Evolutionary conservation across 2,113 vertebrate genomes (phyloP), one percentile per base, ranked within the genome.

Genomic region (Tragelaphus imberbis): DNA sequence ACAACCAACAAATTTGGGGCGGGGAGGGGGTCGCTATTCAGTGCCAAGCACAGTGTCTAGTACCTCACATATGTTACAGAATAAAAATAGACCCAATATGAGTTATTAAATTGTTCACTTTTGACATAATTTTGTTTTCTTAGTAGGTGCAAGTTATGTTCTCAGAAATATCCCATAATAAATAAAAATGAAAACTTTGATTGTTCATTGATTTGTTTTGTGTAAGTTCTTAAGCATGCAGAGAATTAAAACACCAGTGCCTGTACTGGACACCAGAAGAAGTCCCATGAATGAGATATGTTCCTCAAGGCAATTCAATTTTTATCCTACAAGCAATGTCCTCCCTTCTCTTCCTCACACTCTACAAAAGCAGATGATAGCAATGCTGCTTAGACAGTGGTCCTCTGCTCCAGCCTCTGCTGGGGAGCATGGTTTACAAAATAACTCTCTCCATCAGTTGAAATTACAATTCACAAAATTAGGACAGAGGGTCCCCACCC

Each of bases 391-490:
- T 25, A 12, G 40, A 53, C 5, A 0, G 2, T 58, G 27, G 7
- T 12, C 51, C 81, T 82, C 36, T 25, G 30, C 25, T 28, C 85
- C 63, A 56, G 6, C 19, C 19, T 75, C n/a, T 94, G 30, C 28
- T 68, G 21, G 12, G 27, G 27, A 27, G 21, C 85, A 16, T 11
- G 9, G 7, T 3, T 56, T 15, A 55, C 75, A 71, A 30, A 36
- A 6, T 33, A 44, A 77, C 13, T 65, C 23, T 33, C 84, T 59
- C 77, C 81, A 61, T 56, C 71, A 21, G 25, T 2, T 75, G 53
- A 96, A 92, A 88, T 44, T 79, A 47, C 21, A 92, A 2, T 36
- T 97, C 71, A 87, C 51, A 87, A 68, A 94, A 91, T 92, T 68
- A 61, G 65, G 25, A 82, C 30, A 85, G 40, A 93, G 8, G 12